These are phyloP conservation scores for Martes flavigula DNA, from an alignment of 2,797 vertebrate species.

Conservation along the genomic window DNA sequence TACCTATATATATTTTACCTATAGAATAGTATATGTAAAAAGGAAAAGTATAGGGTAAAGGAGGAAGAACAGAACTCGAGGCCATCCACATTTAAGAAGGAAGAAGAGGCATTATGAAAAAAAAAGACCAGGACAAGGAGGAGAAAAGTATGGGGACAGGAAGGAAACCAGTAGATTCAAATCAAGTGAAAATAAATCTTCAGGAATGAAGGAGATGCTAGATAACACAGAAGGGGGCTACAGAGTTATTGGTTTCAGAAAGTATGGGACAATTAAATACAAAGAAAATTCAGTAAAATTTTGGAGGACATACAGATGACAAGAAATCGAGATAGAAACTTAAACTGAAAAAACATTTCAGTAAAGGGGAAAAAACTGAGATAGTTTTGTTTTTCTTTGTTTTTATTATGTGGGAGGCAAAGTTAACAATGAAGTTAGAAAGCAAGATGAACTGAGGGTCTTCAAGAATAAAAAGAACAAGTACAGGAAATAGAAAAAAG, in stretches of 20 bases:
- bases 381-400: background rate
- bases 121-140: background rate
- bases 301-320: background rate
- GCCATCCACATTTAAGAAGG: background rate
- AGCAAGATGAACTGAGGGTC: background rate
- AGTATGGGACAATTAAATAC: background rate
- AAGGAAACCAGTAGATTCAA: background rate
- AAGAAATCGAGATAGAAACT: background rate
- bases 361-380: background rate
- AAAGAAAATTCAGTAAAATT: background rate
- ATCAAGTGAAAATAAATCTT: background rate
- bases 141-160: background rate
- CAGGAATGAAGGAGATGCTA: background rate
- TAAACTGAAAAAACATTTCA: background rate
- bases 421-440: background rate
- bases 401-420: background rate
- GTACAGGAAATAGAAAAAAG: background rate
- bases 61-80: background rate
- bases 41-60: background rate
- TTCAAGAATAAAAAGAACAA: background rate
- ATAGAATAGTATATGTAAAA: too few species aligned
- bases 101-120: background rate
- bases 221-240: background rate
- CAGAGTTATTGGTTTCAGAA: background rate
- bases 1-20: background rate